Evolutionary conservation across 2,888 invertebrate genomes (phyloP).

Genomic region (Oscheius sp.): DNA sequence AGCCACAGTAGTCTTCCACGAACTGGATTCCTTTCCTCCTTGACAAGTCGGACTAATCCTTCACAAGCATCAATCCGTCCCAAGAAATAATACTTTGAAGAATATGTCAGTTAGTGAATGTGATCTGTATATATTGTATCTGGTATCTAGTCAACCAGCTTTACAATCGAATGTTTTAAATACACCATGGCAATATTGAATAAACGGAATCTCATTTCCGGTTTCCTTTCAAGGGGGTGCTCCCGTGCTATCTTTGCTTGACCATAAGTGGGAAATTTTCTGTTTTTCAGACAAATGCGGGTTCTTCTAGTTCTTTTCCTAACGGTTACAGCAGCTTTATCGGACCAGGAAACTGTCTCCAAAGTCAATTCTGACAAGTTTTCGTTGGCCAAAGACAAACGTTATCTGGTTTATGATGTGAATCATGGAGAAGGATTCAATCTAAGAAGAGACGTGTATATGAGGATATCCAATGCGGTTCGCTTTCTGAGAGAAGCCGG

Average conservation of each 20-base stretch:
- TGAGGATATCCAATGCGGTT: conserved; percentile 88
- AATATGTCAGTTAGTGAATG: neutral
- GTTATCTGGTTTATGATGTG: conserved; percentile 90
- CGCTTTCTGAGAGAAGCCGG: conserved; percentile 79
- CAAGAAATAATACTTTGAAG: conserved; percentile 2
- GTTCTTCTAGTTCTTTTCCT: neutral
- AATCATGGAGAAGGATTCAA: conserved; percentile 97
- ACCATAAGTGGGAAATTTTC: neutral
- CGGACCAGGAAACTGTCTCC: conserved; percentile 43
- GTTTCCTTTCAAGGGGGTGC: neutral
- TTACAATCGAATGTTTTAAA: conserved; percentile 15
- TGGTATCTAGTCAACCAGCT: conserved; percentile 18
- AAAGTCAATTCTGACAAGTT: conserved; percentile 46
- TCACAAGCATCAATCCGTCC: conserved; percentile 4
- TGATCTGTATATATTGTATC: conserved; percentile 4
- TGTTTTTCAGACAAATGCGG: neutral
- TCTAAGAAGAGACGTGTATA: conserved; percentile 92
- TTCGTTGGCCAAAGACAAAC: conserved; percentile 44
- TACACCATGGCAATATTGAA: too few relatives aligned
- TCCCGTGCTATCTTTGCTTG: neutral
- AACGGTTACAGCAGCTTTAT: neutral
- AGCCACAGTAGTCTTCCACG: conserved; percentile 21
- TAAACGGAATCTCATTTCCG: too few relatives aligned
- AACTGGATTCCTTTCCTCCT: conserved; percentile 22
- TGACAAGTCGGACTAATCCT: conserved; percentile 22